Conservation (phyloP, 2,797 vertebrate genomes). For the Lindbergichthys nudifrons region DNA sequence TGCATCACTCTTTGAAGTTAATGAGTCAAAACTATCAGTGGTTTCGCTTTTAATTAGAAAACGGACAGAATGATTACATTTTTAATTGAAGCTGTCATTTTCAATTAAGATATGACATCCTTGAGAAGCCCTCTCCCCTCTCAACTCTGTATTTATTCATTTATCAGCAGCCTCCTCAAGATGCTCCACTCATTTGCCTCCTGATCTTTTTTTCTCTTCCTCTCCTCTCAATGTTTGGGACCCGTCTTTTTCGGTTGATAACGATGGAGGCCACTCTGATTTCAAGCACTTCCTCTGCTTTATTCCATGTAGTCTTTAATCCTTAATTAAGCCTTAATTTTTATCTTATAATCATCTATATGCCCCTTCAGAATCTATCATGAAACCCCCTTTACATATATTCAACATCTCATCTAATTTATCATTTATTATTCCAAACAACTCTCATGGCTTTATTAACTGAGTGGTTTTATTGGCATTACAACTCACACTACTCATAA, state of each 20-base stretch:
- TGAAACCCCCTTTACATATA: neutral
- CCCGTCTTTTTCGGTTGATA: conserved; percentile 12
- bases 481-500: neutral
- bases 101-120: conserved; percentile 87
- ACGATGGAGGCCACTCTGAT: neutral
- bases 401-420: neutral
- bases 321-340: neutral
- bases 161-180: conserved; percentile 63
- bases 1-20: conserved; percentile 84
- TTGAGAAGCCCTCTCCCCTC: conserved; percentile 73
- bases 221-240: conserved; percentile 14
- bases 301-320: conserved; percentile 15
- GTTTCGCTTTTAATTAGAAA: conserved; percentile 87
- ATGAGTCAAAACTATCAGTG: conserved; percentile 88
- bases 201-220: conserved; percentile 33
- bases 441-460: neutral
- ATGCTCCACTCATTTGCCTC: conserved; percentile 53
- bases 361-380: conserved; percentile 6
- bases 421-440: neutral
- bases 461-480: neutral
- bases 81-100: conserved; percentile 90
- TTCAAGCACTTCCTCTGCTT: conserved; percentile 22
- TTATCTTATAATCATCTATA: conserved; percentile 13
- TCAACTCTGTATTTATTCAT: conserved; percentile 67
- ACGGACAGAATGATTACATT: conserved; percentile 86